phyloP scores from a whole-genome alignment of 2,113 vertebrate genomes.

The Setophaga petechia region DNA sequence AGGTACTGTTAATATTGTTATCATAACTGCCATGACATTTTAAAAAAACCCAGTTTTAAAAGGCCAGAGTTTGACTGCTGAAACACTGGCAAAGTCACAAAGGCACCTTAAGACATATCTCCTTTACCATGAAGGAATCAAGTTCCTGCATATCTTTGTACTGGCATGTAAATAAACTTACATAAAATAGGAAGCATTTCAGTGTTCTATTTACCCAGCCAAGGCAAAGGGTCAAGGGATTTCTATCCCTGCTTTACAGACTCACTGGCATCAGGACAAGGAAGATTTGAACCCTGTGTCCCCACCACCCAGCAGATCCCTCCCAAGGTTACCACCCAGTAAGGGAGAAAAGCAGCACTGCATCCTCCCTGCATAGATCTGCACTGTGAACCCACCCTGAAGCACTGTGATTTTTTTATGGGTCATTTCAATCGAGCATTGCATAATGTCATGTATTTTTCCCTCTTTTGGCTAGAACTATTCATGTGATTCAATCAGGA shows the following conservation, averaged over 20 bases:
- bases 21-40: background rate
- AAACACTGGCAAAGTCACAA: background rate
- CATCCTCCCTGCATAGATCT: background rate
- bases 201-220: background rate
- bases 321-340: background rate
- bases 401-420: background rate
- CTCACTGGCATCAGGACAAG: background rate
- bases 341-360: background rate
- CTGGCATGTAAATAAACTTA: background rate
- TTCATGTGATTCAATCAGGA: background rate
- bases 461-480: background rate
- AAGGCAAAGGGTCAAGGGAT: background rate
- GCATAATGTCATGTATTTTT: background rate
- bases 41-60: background rate
- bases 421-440: background rate
- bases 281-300: background rate
- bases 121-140: background rate
- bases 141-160: background rate
- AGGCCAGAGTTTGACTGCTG: background rate
- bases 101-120: background rate
- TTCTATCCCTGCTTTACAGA: background rate
- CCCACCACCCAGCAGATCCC: accelerated
- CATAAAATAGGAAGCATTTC: background rate
- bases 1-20: background rate
- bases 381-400: background rate